Evolutionary conservation across 2,888 invertebrate genomes (phyloP), one percentile per base, ranked within the genome.

Genomic region (Lordiphosa andalusiaca): DNA sequence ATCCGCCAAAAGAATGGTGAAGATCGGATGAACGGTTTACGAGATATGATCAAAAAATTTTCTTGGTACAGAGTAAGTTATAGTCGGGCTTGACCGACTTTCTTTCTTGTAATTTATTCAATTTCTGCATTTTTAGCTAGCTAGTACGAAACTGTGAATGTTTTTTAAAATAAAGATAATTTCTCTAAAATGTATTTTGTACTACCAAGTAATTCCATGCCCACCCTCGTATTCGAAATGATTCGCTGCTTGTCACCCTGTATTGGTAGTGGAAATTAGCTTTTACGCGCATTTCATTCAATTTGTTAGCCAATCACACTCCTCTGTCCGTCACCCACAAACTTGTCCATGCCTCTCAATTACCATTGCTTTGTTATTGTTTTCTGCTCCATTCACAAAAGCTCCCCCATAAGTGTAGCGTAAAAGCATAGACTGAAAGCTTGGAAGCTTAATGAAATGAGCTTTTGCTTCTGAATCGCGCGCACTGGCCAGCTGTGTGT

Each of bases 351-450:
- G 25, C 53, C 53, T 57, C 52, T 59, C 70, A 66, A 77, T 66
- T 81, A 64, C 41, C 65, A 59, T 12, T 33, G 57, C 64, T 71
- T 65, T 67, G 50, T 23, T 60, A 30, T 40, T 60, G 48, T 33
- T 47, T 41, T 38, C 36, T 21, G 36, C 30, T 48, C 56, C 77
- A 77, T 77, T 77, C 84, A 77, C 35, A 63, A 84, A 84, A 82
- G 82, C 81, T 38, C 60, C 23, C n/a, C 38, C 23, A 30, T 9
- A 6, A 23, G n/a, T 33, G 56, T 62, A 71, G 62, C 51, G 58
- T 42, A 12, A 62, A 62, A 56, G 60, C 56, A 55, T 53, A 54
- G 60, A 19, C 30, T n/a, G 6, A 53, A 61, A 73, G 78, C 71
- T 73, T 19, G 10, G n/a, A 64, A 78, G 82, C 67, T 84, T 46